A percentile compares a stretch with the other conserved stretches of the same genome.
Evolutionary conservation across 2,113 vertebrate species (phyloP).

Genomic region (Elaphurus davidianus): DNA sequence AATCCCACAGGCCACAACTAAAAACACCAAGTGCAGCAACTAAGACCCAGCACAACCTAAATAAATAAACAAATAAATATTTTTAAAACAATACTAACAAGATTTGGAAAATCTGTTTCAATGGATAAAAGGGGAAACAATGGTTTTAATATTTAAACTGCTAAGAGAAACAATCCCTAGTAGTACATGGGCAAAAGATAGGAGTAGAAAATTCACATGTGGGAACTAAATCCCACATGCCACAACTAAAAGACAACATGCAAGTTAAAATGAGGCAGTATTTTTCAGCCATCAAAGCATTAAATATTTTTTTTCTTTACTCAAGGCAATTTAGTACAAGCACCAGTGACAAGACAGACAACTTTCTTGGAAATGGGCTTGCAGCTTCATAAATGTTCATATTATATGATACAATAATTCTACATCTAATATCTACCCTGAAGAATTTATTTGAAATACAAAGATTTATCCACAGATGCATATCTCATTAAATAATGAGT

Average conservation of each 20-base stretch:
- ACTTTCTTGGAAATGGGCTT: not conserved
- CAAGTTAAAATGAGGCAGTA: not conserved
- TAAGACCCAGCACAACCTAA: not conserved
- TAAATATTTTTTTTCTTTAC: not conserved
- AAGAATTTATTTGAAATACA: slow-evolving; percentile 1
- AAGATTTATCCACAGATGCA: not conserved
- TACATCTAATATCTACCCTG: not conserved
- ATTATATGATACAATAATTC: not conserved
- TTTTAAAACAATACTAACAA: not conserved
- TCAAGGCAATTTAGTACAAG: not conserved
- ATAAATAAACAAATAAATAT: not conserved
- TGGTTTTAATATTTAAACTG: not conserved
- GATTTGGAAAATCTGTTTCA: not conserved
- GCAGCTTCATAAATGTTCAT: not conserved
- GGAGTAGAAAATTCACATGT: not conserved
- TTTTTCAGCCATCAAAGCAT: not conserved
- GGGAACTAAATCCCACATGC: not conserved
- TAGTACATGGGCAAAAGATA: not conserved
- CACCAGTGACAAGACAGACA: not conserved
- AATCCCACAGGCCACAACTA: not conserved
- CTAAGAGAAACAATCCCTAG: not conserved
- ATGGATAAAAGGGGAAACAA: not conserved
- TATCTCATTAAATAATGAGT: not conserved
- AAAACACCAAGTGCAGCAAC: not conserved
- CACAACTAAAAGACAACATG: not conserved